A percentile compares a stretch with the other conserved stretches of the same genome.
Conservation (phyloP, 2,888 invertebrate genomes). For the Tipula lateralis region DNA sequence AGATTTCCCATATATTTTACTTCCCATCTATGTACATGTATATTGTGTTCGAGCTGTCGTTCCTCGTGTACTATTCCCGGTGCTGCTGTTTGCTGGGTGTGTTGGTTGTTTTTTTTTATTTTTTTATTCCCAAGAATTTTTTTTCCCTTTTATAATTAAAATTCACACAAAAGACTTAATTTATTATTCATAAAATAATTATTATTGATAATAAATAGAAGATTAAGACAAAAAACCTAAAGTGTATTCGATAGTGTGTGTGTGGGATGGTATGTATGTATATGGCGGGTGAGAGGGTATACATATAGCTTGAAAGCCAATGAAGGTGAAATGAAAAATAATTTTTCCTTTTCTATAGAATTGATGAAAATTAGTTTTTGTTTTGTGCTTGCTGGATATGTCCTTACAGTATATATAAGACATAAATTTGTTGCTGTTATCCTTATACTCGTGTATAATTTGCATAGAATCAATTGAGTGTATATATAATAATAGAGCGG, state of each 20-base stretch:
- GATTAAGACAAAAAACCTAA: background rate
- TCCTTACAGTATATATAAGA: background rate
- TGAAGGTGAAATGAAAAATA: background rate
- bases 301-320: background rate
- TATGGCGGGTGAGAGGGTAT: background rate
- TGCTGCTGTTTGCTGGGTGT: background rate
- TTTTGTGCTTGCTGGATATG: background rate
- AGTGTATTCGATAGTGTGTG: background rate
- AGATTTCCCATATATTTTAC: background rate
- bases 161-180: constrained; percentile 19
- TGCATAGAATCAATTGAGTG: background rate
- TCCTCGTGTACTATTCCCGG: background rate
- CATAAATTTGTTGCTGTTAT: background rate
- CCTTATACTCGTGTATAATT: background rate
- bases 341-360: background rate
- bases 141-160: background rate
- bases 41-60: background rate
- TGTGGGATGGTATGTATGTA: background rate
- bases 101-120: background rate
- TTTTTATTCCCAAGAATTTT: background rate
- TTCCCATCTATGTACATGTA: no score
- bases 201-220: constrained; percentile 24
- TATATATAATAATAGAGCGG: no score
- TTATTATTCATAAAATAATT: constrained; percentile 24
- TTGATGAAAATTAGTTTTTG: constrained; percentile 2